Conservation (phyloP, 2,888 invertebrate species). For the Cryptophagus acutangulus region DNA sequence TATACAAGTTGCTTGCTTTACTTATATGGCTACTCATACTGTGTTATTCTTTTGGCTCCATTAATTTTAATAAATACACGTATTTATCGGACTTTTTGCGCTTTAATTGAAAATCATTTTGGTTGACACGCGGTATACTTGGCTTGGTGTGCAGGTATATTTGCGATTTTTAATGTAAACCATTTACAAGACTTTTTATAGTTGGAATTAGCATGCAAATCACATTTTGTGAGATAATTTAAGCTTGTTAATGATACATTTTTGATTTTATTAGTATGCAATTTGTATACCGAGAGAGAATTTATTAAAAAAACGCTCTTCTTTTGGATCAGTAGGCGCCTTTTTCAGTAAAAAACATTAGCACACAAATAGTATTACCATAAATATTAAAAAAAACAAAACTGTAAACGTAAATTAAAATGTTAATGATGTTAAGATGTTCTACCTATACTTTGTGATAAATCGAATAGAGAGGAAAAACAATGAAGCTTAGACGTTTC, state of each 20-base stretch:
- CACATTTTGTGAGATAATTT: constrained; percentile 8
- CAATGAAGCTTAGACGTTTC: too few relatives aligned
- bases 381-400: too few relatives aligned
- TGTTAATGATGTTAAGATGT: too few relatives aligned
- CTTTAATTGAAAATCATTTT: too few relatives aligned
- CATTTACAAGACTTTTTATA: constrained; percentile 5
- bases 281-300: constrained; percentile 3
- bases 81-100: too few relatives aligned
- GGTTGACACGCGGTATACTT: too few relatives aligned
- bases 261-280: constrained; percentile 7
- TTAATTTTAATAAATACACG: constrained; percentile 39
- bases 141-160: constrained; percentile 27
- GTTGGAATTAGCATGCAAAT: constrained; percentile 10
- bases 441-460: too few relatives aligned
- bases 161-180: constrained; percentile 6
- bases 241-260: constrained; percentile 10
- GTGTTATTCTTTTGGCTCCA: constrained; percentile 34
- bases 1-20: constrained; percentile 22
- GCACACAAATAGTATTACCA: too few relatives aligned
- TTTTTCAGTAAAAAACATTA: neutral
- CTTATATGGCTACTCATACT: constrained; percentile 41
- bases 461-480: too few relatives aligned
- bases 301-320: neutral
- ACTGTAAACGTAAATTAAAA: neutral
- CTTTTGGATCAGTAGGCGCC: neutral